Evolutionary conservation across 1,140 invertebrate genomes (phyloP).

Genomic region (Pemphigus obesinymphae): DNA sequence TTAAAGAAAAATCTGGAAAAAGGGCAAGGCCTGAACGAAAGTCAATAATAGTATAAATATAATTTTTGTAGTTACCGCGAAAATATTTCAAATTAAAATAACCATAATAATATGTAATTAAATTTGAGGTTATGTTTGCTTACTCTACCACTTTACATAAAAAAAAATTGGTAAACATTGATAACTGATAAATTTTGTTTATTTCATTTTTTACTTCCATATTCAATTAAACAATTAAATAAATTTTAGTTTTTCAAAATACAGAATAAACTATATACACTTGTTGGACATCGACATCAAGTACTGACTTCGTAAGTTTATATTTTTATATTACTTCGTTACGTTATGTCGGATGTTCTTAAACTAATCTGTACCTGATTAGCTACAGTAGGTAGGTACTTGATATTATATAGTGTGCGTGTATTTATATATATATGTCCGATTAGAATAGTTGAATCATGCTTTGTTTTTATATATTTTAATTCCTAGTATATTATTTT

Average conservation of each 20-base stretch:
- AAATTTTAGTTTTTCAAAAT: neutral
- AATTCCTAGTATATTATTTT: neutral
- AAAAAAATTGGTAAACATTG: constrained; percentile 38
- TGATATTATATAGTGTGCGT: neutral
- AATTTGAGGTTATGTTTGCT: constrained; percentile 40
- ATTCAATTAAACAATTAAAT: constrained; percentile 1
- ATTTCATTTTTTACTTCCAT: constrained; percentile 15
- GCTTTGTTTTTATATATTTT: neutral
- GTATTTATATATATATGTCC: neutral
- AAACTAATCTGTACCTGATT: neutral
- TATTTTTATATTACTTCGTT: neutral
- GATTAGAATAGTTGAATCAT: neutral
- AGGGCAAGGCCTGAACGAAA: no score
- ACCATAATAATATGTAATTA: neutral
- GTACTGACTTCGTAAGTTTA: neutral
- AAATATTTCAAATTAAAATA: constrained; percentile 11
- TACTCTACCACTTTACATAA: constrained; percentile 32
- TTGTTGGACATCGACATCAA: neutral
- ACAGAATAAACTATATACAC: neutral
- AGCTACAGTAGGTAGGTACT: neutral
- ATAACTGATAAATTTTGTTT: constrained; percentile 36
- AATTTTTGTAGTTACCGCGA: constrained; percentile 6
- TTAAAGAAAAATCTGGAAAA: no score
- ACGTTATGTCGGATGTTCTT: neutral
- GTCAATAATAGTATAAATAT: no score